Evolutionary conservation across 1,140 invertebrate genomes (phyloP), one percentile per base, ranked within the genome.

Genomic region (Drosophila malerkotliana): DNA sequence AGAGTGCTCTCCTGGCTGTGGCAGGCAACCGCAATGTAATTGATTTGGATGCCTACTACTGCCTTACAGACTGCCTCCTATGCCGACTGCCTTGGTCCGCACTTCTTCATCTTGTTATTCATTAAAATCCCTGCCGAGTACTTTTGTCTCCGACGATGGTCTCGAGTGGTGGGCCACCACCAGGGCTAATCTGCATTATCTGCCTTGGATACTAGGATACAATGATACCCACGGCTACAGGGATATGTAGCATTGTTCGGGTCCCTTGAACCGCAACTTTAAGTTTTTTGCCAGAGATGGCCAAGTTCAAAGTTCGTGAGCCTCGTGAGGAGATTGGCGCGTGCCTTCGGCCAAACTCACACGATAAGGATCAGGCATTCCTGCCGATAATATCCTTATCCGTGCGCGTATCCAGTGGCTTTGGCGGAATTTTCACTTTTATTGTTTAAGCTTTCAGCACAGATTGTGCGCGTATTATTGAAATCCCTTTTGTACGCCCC

Each of bases 361-460:
- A 9, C 41, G 44, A 21, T 6, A 8, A 7, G 34, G 47, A 52
- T 67, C 63, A 15, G 37, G 26, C 26, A n/a, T 37, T 37, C 34
- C 15, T 14, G 56, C 69, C 58, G 78, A 78, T 78, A 85, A 78
- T 75, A 81, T 85, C 18, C 68, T 62, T 85, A 74, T 64, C 68
- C 68, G 4, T 0, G n/a, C 45, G 28, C 24, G 52, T 62, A 66
- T 74, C 63, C 61, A 51, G 10, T 44, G 61, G 73, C 49, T 78
- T 76, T 77, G 57, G 61, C 21, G 66, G 62, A 81, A 77, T 85
- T 85, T 87, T 85, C 82, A 81, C 77, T 78, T 85, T 87, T 85
- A 85, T 85, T 85, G 82, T 85, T 85, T 87, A 81, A 85, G 82
- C 82, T 85, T 85, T 87, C 77, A 87, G 78, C 82, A 82, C 74